Base-by-base conservation (phyloP, 2,797 vertebrate genomes). In the Sebastes wilsoni region DNA sequence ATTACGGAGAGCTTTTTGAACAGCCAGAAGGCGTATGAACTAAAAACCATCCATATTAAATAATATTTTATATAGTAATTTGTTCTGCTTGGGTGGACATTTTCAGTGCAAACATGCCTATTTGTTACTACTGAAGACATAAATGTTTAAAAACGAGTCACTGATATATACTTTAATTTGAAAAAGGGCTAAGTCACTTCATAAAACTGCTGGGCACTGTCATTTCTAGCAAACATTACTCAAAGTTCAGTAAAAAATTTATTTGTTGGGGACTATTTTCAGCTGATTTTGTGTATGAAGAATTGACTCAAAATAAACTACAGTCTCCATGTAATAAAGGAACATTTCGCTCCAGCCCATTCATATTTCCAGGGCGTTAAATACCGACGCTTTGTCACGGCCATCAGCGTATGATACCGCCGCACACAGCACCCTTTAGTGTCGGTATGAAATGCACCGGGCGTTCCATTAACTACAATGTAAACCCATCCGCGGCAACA, bases 1-100 rank as follows among this genome's bases (percentile, higher is more conserved):
- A 87, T 87, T 89, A 82, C 60, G 60, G 75, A 62, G 81, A 62
- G 74, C 32, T 72, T 82, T 88, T 86, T 69, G 80, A 81, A 75
- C 76, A 76, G 56, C 66, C 80, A 79, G 80, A 83, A 76, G 76
- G 68, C 60, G 22, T 65, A 61, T 22, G 74, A 62, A 84, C 61
- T 52, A 62, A 82, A 82, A 82, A 72, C 49, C 23, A 77, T 66
- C 34, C 52, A 13, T 66, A 64, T 65, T 65, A 70, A 80, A 81
- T 55, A 23, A 49, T 66, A 38, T 75, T 82, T 79, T 68, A 54
- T 60, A 36, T n/a, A 58, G 38, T 34, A 70, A 66, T 74, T 1
- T 62, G 22, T 38, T 79, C 75, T 60, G 61, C 60, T 69, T 73
- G 62, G 55, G 74, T 56, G 9, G 22, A 58, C 8, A 49, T 12